A percentile compares a stretch with the other conserved stretches of the same genome.
phyloP scores from a whole-genome alignment of 1,140 invertebrate genomes.

The Phortica variegata region DNA sequence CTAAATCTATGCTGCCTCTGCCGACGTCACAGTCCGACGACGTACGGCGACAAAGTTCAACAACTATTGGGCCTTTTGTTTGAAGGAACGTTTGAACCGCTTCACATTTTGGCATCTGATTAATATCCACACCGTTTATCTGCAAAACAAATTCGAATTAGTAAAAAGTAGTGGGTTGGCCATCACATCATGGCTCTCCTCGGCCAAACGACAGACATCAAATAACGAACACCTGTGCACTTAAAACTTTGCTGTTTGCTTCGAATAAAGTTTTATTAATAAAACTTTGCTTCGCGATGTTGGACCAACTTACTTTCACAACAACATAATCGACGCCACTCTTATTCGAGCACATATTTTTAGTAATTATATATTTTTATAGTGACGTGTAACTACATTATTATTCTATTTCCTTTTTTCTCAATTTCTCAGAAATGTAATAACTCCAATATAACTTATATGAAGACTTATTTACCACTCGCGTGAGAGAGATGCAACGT shows the following conservation, averaged over 20 bases:
- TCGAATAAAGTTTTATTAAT: background rate
- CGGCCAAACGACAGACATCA: too few relatives aligned
- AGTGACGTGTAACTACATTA: too few relatives aligned
- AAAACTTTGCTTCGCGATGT: background rate
- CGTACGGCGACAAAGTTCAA: slow-evolving; percentile 65
- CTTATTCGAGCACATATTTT: too few relatives aligned
- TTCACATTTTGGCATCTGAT: slow-evolving; percentile 68
- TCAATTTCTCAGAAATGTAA: too few relatives aligned
- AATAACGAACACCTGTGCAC: too few relatives aligned
- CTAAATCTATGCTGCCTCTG: slow-evolving; percentile 10
- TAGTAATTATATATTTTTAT: too few relatives aligned
- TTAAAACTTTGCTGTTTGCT: background rate
- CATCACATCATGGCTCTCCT: too few relatives aligned
- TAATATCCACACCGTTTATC: slow-evolving; percentile 75
- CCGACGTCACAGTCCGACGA: slow-evolving; percentile 31
- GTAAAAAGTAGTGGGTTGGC: background rate
- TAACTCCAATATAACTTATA: too few relatives aligned
- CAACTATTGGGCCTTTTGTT: slow-evolving; percentile 71
- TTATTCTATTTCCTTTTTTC: too few relatives aligned
- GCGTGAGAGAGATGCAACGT: too few relatives aligned
- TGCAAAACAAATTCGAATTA: slow-evolving; percentile 46
- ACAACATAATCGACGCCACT: slow-evolving; percentile 49
- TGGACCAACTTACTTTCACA: slow-evolving; percentile 37
- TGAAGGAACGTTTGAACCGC: slow-evolving; percentile 71
- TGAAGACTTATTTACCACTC: too few relatives aligned